Evolutionary conservation across 2,113 vertebrate species (phyloP), one percentile per base, ranked within the genome.

Genomic region (Aptenodytes patagonicus): DNA sequence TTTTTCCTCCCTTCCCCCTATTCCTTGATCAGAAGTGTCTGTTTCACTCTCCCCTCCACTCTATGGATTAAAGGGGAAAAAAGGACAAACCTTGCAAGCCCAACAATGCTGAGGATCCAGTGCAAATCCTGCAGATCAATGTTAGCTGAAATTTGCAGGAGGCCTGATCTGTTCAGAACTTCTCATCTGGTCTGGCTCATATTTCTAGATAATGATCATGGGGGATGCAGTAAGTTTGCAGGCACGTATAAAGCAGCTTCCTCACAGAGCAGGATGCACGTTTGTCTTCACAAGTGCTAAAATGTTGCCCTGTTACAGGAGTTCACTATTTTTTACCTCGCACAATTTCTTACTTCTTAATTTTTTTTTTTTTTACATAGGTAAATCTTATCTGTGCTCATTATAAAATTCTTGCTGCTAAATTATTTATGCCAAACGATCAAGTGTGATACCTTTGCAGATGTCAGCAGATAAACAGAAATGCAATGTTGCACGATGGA

Each of bases 141-240:
- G 98, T 97, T 98, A 98, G 98, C 98, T 97, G 98, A 98, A 98
- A 99, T 98, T 98, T 93, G 99, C 98, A 98, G 98, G 97, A 99
- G 97, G 97, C 95, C 92, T 97, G 96, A 92, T 90, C 90, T 94
- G 87, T 65, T 97, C 92, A 96, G 95, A 96, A 96, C 94, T 82
- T 32, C 77, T 96, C 93, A 78, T 91, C 88, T 91, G 55, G 25
- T 83, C 55, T 75, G 77, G 98, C 98, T 99, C 98, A 97, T 98
- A 98, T 98, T 99, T 99, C 98, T 98, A 97, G 98, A 97, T 98
- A 98, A 98, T 94, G 97, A 98, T 97, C 97, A 77, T 49, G 83
- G 46, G 94, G 97, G 97, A 95, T 83, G 92, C 93, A 97, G 82
- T 79, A 95, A 97, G 94, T 97, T 95, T 94, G 78, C 83, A 93